Evolutionary conservation across 2,113 vertebrate species (phyloP).

Genomic region (Myiozetetes cayanensis): DNA sequence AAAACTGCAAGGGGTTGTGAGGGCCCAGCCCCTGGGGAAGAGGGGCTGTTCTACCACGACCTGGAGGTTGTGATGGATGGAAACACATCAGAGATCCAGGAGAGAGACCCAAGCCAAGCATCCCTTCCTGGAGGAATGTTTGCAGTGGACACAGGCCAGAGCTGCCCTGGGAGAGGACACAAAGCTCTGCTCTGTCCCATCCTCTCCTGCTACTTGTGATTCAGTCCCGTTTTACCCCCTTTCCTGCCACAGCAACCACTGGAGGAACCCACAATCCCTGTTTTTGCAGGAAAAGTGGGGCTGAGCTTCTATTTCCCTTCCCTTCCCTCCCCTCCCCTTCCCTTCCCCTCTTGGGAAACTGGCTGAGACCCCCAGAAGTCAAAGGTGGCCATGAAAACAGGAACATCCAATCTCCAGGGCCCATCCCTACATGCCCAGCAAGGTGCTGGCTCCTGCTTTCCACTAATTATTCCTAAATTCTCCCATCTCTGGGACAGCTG

Average conservation of each 20-base stretch:
- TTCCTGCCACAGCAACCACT: not conserved
- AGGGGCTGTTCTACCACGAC: rapidly evolving
- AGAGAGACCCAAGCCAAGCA: not conserved
- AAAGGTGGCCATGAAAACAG: not conserved
- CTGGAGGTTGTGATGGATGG: not conserved
- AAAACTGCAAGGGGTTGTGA: not conserved
- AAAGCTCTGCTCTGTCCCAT: not conserved
- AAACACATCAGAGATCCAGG: not conserved
- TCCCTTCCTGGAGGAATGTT: not conserved
- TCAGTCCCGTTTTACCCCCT: not conserved
- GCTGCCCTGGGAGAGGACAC: not conserved
- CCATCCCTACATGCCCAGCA: not conserved
- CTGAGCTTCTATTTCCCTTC: not conserved
- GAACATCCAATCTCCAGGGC: not conserved
- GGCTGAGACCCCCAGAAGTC: not conserved
- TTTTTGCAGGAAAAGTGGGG: not conserved
- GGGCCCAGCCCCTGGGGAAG: not conserved
- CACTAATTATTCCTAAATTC: not conserved
- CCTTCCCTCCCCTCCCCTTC: too few relatives aligned
- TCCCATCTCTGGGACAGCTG: not conserved
- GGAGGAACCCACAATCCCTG: not conserved
- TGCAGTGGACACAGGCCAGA: not conserved
- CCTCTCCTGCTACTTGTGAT: not conserved
- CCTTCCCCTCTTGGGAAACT: not conserved
- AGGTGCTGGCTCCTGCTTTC: not conserved